Percentiles rank a stretch among this genome's conserved stretches.
phyloP scores from a whole-genome alignment of 2,113 vertebrate genomes.

The Barnardius zonarius region DNA sequence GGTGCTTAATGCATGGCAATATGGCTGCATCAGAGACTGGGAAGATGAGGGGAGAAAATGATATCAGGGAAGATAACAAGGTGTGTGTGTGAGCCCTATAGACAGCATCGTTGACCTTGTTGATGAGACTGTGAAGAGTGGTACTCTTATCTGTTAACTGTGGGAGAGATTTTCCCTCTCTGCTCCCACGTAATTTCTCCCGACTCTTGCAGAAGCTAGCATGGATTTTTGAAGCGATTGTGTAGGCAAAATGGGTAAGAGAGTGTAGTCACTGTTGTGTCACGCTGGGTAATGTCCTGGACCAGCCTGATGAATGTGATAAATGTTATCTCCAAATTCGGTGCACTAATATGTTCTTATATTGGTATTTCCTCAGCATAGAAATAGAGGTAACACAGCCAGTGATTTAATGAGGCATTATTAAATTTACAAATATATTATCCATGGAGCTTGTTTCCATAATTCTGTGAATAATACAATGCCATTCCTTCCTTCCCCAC shows the following conservation, averaged over 20 bases:
- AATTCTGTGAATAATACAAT: neutral
- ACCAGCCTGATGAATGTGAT: neutral
- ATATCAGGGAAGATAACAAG: neutral
- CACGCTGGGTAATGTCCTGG: neutral
- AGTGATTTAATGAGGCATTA: neutral
- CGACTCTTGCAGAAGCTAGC: neutral
- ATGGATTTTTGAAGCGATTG: neutral
- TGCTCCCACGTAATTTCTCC: neutral
- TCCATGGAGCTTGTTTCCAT: neutral
- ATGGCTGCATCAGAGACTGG: neutral
- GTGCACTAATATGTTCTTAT: neutral
- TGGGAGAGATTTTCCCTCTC: neutral
- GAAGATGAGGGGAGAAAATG: neutral
- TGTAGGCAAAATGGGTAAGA: neutral
- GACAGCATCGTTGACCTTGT: neutral
- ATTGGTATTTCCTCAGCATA: neutral
- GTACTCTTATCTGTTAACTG: neutral
- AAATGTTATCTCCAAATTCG: neutral
- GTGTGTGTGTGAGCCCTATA: neutral
- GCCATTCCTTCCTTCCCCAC: neutral
- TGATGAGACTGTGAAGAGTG: neutral
- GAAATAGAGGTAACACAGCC: neutral
- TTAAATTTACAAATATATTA: neutral
- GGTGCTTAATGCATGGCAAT: neutral
- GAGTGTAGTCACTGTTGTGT: neutral